Conservation (phyloP, 2,888 invertebrate genomes). For the Mycalesis mineus region DNA sequence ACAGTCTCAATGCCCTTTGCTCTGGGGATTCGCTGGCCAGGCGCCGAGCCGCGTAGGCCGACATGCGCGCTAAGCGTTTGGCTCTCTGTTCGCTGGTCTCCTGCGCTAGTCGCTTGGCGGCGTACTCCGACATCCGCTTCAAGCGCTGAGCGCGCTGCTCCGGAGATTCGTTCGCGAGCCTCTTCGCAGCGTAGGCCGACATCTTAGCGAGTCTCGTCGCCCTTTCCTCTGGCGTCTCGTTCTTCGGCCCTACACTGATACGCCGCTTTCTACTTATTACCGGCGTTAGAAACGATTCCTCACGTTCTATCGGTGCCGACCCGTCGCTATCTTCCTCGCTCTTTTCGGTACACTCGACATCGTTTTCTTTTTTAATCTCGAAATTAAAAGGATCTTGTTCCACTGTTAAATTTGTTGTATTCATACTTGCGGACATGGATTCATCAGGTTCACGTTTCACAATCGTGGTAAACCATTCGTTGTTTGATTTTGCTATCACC, state of each 20-base stretch:
- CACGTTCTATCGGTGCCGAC: constrained; percentile 33
- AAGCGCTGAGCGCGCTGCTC: constrained; percentile 59
- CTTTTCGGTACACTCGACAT: constrained; percentile 23
- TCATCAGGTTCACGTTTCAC: constrained; percentile 20
- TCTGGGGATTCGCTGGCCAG: constrained; percentile 65
- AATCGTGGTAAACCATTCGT: constrained; percentile 56
- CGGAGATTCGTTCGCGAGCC: constrained; percentile 64
- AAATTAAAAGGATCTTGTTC: constrained; percentile 36
- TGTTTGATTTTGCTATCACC: constrained; percentile 62
- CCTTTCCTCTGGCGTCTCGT: constrained; percentile 57
- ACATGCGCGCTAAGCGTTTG: constrained; percentile 63
- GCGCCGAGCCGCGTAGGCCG: constrained; percentile 64
- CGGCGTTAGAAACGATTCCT: constrained; percentile 41
- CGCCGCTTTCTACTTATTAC: constrained; percentile 35
- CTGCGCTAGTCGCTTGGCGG: constrained; percentile 57
- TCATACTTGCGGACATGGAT: constrained; percentile 35
- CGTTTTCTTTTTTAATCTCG: constrained; percentile 43
- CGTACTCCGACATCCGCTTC: constrained; percentile 68
- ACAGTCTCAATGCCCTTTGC: constrained; percentile 54
- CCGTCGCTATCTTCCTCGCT: constrained; percentile 19
- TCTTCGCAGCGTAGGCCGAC: constrained; percentile 70
- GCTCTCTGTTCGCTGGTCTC: constrained; percentile 64
- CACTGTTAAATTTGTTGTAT: constrained; percentile 40
- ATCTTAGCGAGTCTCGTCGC: constrained; percentile 59
- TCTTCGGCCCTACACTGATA: constrained; percentile 39